phyloP scores from a whole-genome alignment of 1,140 invertebrate genomes.

The Trypoxylus dichotomus region DNA sequence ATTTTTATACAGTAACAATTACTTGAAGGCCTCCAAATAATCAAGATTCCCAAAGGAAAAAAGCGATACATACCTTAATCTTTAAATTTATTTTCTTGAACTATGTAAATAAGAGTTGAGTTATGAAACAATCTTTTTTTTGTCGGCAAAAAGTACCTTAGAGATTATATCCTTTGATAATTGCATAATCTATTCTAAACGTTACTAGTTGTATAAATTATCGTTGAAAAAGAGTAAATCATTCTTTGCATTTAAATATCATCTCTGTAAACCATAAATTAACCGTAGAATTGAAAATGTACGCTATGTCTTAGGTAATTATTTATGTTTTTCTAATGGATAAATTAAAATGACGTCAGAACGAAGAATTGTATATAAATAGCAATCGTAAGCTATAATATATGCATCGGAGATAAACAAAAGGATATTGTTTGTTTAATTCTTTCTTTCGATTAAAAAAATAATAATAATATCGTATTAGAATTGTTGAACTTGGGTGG shows the following conservation, averaged over 20 bases:
- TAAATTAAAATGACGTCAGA: background rate
- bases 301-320: background rate
- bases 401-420: background rate
- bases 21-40: too few relatives aligned
- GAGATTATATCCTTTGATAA: background rate
- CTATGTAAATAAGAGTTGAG: too few relatives aligned
- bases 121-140: background rate
- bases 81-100: too few relatives aligned
- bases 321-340: background rate
- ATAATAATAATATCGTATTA: background rate
- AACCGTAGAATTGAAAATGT: background rate
- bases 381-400: background rate
- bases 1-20: too few relatives aligned
- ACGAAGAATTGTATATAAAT: background rate
- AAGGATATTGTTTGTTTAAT: background rate
- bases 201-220: slow-evolving; percentile 9
- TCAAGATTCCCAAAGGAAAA: too few relatives aligned
- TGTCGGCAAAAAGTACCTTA: background rate
- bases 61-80: too few relatives aligned
- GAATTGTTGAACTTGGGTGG: slow-evolving; percentile 39
- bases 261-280: background rate
- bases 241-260: background rate
- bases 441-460: background rate
- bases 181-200: background rate
- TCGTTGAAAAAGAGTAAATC: background rate